Base-by-base conservation (phyloP, 2,113 vertebrate genomes). In the Corydoras sp. region DNA sequence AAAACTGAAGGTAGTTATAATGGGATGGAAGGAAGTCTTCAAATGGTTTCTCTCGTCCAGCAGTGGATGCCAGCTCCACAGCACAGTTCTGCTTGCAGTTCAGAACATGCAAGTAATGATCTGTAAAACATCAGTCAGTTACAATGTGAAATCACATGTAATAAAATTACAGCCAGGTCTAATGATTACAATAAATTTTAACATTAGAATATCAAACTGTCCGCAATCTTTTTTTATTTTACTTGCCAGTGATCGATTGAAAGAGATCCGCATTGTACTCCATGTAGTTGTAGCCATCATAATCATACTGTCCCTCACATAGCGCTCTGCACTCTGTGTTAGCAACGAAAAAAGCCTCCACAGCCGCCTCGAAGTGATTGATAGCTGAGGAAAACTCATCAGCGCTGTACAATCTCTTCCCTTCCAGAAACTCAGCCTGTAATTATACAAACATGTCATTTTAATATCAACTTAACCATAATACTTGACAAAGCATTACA, bases 1-100 rank as follows among this genome's bases (percentile, higher is more conserved):
- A 93, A 81, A 98, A 99, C 86, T 99, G 97, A 68, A 99, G 90
- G 78, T 98, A 98, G 85, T 99, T 95, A 81, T 94, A 96, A 65
- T 95, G 94, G 0, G 93, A 91, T 0, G 95, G 92, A 3, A 99
- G 89, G 84, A 98, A 98, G 76, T 98, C 91, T 74, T 97, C 93
- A 14, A 95, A 81, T n/a, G 95, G 92, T 67, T 93, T 92, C 13
- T 93, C 87, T 58, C 60, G 87, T 32, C 92, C 91, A 0, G 91
- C 85, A n/a, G 88, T 85, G 0, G 86, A 85, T 3, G 96, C 94
- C 76, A 98, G 75, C 68, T 98, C 93, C 0, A 90, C 86, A 0
- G 91, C 87, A 0, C 97, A 99, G 77, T 86, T 90, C 85, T 99
- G 97, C 85, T 95, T 93, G 85, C 97, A 99, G 88, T 85, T 92